Base-by-base conservation (phyloP, 2,113 vertebrate genomes). In the Pomatostomus ruficeps region DNA sequence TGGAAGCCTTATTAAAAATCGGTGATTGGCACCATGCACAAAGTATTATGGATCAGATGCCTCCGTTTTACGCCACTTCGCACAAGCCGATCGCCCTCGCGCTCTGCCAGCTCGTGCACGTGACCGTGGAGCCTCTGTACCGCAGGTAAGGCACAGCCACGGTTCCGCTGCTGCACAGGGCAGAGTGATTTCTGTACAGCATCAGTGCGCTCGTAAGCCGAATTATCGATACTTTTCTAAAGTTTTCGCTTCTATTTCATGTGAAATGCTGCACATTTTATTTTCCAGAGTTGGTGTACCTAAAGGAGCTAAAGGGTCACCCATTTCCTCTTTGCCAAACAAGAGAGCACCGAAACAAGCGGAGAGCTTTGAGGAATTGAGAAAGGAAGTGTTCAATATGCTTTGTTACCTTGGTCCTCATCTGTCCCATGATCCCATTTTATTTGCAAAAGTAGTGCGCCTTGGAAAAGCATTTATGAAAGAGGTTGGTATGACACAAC, bases 381-480 rank as follows among this genome's bases (percentile, higher is more conserved):
- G 98, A 43, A 98, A 98, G 72, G 99, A 99, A 49, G 98, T 98
- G 11, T 99, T 99, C 97, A 99, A 96, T 95, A 99, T 99, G 99
- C 98, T 99, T 35, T 98, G 99, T 94, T 99, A 99, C 93, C 98
- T 99, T 85, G 99, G 99, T 46, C 99, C 99, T 79, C 99, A 99
- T 93, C 98, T 99, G 71, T 99, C 99, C 57, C 99, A 99, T 2
- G 99, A 99, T 94, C 98, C 99, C 48, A 99, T 99, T 96, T 98
- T 99, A 68, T 99, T 99, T 22, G 99, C 99, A 35, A 99, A 99
- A 98, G 97, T 99, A 20, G 98, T 99, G 38, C 98, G 99, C 26
- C 98, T 99, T 87, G 99, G 99, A 89, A 99, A 99, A 96, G 99
- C 97, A 24, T 99, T 99, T 96, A 99, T 99, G 99, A 99, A 99